Percentiles rank a stretch among this genome's conserved stretches.
Conservation (phyloP, 2,113 vertebrate species). For the Epinephelus lanceolatus region DNA sequence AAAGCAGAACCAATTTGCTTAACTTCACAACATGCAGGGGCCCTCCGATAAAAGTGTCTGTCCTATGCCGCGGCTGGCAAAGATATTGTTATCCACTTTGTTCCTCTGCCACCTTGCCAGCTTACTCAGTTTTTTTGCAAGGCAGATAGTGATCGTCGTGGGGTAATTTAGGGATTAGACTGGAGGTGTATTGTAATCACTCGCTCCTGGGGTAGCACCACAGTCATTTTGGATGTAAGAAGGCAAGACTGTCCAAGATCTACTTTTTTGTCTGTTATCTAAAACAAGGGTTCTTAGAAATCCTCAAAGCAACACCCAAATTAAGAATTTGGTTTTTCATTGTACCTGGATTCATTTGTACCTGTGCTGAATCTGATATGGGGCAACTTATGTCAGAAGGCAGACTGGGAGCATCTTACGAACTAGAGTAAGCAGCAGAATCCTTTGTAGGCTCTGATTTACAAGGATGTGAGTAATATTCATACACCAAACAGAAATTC, state of each 20-base stretch:
- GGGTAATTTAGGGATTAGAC: slow-evolving; percentile 79
- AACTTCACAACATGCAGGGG: slow-evolving; percentile 78
- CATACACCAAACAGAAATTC: neutral
- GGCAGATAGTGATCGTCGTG: slow-evolving; percentile 69
- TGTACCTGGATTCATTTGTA: neutral
- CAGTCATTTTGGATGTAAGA: slow-evolving; percentile 47
- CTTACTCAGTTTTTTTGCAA: slow-evolving; percentile 63
- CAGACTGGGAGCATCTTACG: slow-evolving; percentile 10
- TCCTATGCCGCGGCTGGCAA: slow-evolving; percentile 67
- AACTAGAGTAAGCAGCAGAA: neutral
- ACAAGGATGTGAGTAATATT: neutral
- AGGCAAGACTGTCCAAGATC: slow-evolving; percentile 39
- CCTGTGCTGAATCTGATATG: neutral
- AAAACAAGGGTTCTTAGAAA: slow-evolving; percentile 46
- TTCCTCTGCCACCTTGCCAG: slow-evolving; percentile 71
- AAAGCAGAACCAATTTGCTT: slow-evolving; percentile 86
- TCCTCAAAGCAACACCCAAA: slow-evolving; percentile 26
- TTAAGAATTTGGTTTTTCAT: slow-evolving; percentile 19
- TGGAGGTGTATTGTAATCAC: slow-evolving; percentile 70
- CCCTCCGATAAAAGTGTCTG: slow-evolving; percentile 76
- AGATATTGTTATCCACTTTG: slow-evolving; percentile 81
- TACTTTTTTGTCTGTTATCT: slow-evolving; percentile 54
- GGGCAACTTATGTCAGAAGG: slow-evolving; percentile 19
- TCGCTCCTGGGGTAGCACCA: slow-evolving; percentile 45
- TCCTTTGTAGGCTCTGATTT: neutral